A percentile compares a stretch with the other conserved stretches of the same genome.
These are phyloP conservation scores for Tribolium madens DNA, from an alignment of 1,140 invertebrate genomes.

Conservation along the genomic window DNA sequence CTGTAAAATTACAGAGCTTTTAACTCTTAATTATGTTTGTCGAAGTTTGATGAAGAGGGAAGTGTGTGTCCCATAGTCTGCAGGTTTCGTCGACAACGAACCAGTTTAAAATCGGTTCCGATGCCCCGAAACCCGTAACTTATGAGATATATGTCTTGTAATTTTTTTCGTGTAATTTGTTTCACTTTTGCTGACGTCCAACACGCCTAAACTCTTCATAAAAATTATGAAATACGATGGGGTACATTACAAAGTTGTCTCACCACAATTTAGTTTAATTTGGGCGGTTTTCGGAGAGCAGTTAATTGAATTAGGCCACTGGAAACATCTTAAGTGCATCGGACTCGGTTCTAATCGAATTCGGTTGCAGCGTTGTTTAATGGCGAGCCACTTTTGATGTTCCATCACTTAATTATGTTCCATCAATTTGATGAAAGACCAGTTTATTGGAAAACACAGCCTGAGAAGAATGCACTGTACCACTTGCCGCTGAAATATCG, in stretches of 20 bases:
- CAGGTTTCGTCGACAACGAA: slow-evolving; percentile 94
- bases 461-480: slow-evolving; percentile 8
- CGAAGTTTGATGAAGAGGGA: not conserved
- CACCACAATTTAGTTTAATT: not conserved
- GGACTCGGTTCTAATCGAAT: not conserved
- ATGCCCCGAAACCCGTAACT: slow-evolving; percentile 84
- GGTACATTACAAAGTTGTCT: not conserved
- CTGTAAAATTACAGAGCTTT: slow-evolving; percentile 9
- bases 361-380: slow-evolving; percentile 25
- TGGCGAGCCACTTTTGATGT: slow-evolving; percentile 31
- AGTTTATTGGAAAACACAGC: slow-evolving; percentile 16
- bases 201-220: slow-evolving; percentile 25
- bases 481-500: slow-evolving; percentile 12
- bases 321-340: slow-evolving; percentile 27
- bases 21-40: slow-evolving; percentile 16
- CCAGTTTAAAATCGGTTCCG: slow-evolving; percentile 78
- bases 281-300: not conserved
- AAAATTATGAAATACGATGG: slow-evolving; percentile 30
- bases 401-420: slow-evolving; percentile 40
- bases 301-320: slow-evolving; percentile 15
- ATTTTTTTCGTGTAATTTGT: slow-evolving; percentile 21
- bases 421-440: slow-evolving; percentile 13
- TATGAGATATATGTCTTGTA: slow-evolving; percentile 63
- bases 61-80: slow-evolving; percentile 74
- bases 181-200: slow-evolving; percentile 13